These are phyloP conservation scores for Iphiclides podalirius DNA, from an alignment of 2,888 invertebrate genomes.

Conservation along the genomic window DNA sequence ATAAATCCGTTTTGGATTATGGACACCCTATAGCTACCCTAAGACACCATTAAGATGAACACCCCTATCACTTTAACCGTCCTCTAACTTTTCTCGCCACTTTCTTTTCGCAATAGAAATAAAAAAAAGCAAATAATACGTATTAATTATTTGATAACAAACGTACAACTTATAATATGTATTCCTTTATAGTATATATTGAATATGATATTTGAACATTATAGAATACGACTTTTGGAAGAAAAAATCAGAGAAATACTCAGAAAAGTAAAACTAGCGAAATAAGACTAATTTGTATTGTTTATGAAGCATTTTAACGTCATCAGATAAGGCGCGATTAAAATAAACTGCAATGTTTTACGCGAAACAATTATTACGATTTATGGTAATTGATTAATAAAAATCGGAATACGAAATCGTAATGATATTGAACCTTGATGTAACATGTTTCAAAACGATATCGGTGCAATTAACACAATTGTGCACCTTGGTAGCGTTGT, in stretches of 20 bases:
- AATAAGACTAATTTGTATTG: too few relatives aligned
- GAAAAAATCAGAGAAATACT: too few relatives aligned
- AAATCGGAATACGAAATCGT: constrained; percentile 3
- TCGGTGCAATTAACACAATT: constrained; percentile 29
- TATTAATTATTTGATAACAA: too few relatives aligned
- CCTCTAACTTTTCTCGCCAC: not conserved
- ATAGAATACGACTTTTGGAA: too few relatives aligned
- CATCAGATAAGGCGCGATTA: not conserved
- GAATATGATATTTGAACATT: too few relatives aligned
- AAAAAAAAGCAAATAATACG: too few relatives aligned
- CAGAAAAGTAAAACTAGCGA: too few relatives aligned
- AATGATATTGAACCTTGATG: constrained; percentile 18
- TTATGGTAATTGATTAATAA: constrained; percentile 2
- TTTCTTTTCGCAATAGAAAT: not conserved
- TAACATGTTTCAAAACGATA: constrained; percentile 23
- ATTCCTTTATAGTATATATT: too few relatives aligned
- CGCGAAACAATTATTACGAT: too few relatives aligned
- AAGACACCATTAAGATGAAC: constrained; percentile 24
- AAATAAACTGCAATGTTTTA: too few relatives aligned
- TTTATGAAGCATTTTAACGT: too few relatives aligned
- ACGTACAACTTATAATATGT: too few relatives aligned
- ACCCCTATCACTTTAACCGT: not conserved
- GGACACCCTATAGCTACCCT: constrained; percentile 29
- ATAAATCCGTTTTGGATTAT: constrained; percentile 27
- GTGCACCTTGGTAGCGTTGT: constrained; percentile 38